Percentiles rank a stretch among this genome's conserved stretches.
Evolutionary conservation across 1,140 invertebrate species (phyloP).

Genomic region (Antheraea mylitta): DNA sequence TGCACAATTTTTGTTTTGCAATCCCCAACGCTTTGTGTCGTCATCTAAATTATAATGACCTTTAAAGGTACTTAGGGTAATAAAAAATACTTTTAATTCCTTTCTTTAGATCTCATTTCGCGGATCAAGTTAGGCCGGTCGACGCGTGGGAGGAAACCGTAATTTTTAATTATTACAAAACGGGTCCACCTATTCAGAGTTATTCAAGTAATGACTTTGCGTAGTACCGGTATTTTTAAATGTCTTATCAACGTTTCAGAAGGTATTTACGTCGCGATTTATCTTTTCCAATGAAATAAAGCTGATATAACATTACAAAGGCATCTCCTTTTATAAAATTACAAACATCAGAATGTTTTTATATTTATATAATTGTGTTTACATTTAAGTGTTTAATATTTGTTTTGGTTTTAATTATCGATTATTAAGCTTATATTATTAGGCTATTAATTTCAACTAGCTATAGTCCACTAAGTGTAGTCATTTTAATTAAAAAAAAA

Average conservation of each 20-base stretch:
- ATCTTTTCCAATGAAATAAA: not conserved
- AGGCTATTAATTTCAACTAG: too few species aligned
- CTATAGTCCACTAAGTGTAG: too few species aligned
- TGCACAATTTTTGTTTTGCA: not conserved
- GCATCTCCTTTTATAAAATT: not conserved
- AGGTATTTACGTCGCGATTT: not conserved
- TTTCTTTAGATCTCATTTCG: not conserved
- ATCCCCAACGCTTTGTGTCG: not conserved
- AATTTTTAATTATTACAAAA: slow-evolving; percentile 12
- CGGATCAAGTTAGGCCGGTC: not conserved
- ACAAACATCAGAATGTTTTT: not conserved
- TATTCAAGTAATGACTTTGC: slow-evolving; percentile 4
- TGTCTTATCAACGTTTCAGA: not conserved
- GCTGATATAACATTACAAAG: not conserved
- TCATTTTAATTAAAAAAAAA: too few species aligned
- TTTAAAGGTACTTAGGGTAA: not conserved
- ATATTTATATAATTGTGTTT: too few species aligned
- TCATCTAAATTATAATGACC: not conserved
- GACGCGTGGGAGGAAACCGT: slow-evolving; percentile 6
- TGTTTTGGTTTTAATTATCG: too few species aligned
- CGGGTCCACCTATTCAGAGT: not conserved
- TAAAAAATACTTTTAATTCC: not conserved
- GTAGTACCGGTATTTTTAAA: not conserved
- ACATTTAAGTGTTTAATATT: too few species aligned
- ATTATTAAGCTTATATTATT: too few species aligned